phyloP scores from a whole-genome alignment of 2,797 vertebrate species.

The Paguma larvata region DNA sequence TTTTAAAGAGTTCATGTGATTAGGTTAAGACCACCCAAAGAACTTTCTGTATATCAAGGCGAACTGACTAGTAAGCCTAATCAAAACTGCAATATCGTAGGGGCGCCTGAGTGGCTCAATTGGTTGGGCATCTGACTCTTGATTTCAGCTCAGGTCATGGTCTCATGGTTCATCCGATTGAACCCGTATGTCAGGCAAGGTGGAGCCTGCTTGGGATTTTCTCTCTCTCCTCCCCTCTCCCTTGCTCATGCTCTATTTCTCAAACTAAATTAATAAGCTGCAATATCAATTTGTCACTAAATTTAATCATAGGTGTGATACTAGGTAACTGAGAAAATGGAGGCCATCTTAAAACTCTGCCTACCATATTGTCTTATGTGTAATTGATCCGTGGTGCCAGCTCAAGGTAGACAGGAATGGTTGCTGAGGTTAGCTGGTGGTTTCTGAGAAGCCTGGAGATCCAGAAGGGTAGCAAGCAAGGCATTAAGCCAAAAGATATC shows the following conservation, averaged over 20 bases:
- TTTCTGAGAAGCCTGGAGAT: neutral
- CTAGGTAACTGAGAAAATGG: neutral
- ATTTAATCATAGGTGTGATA: neutral
- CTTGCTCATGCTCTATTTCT: too few species aligned
- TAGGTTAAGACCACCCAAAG: neutral
- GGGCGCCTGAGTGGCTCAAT: too few species aligned
- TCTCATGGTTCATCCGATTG: too few species aligned
- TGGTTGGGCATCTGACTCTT: too few species aligned
- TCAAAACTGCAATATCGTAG: neutral
- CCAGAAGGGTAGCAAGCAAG: neutral
- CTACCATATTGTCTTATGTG: neutral
- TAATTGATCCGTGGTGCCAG: neutral
- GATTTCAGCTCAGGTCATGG: too few species aligned
- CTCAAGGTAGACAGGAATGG: neutral
- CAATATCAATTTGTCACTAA: neutral
- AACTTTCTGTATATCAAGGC: neutral
- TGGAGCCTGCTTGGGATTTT: too few species aligned
- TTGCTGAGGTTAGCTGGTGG: neutral
- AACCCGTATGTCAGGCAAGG: too few species aligned
- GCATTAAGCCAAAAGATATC: neutral
- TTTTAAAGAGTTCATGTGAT: neutral
- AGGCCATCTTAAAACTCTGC: neutral
- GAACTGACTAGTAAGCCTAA: neutral
- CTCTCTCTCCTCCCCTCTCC: too few species aligned
- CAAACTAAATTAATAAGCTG: too few species aligned